Evolutionary conservation across 92 coral and sea anemone species (phyloP), one percentile per base, ranked within the genome.

Genomic region (Montipora capitata): DNA sequence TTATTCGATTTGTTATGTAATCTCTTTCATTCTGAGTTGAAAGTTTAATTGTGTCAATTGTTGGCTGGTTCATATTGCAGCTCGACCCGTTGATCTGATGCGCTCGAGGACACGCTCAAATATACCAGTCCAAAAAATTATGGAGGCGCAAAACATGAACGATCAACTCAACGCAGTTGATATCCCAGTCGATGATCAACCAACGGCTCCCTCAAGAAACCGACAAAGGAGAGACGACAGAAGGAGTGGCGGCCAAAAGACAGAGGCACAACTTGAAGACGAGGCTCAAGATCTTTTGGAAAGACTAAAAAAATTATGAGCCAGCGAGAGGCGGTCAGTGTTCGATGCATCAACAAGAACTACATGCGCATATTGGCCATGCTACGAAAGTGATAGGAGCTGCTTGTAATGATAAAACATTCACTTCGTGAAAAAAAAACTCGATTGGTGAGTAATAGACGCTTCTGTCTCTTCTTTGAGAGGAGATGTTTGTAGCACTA

Each of bases 101-200:
- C 94, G 99, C 54, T 91, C 96, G 54, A 87, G 99, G 67, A 98
- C 99, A 16, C 99, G 99, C 69, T 84, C 99, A 69, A 98, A 96
- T 68, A 98, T 98, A 80, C 99, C 98, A 51, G 95, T 96, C 11
- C 98, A 98, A 62, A 94, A 98, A 70, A 84, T 98, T 40, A 76
- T 96, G 71, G 94, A 87, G 51, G 98, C 95, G 3, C 93, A 94
- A 84, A 92, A 87, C 48, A 78, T 57, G 62, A 66, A 77, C 72
- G 85, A 91, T n/a, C n/a, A n/a, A n/a, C n/a, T n/a, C n/a, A n/a
- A n/a, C 27, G 93, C 87, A 3, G 96, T 92, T 35, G 88, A 90
- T 11, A 82, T 89, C 1, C 85, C 85, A 13, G 81, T 87, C 67
- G 96, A 92, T 65, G 89, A 80, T 42, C 90, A 86, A 9, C 98